Percentiles rank a stretch among this genome's conserved stretches.
These are phyloP conservation scores for Lordiphosa mommai DNA, from an alignment of 1,140 invertebrate species.

Conservation along the genomic window DNA sequence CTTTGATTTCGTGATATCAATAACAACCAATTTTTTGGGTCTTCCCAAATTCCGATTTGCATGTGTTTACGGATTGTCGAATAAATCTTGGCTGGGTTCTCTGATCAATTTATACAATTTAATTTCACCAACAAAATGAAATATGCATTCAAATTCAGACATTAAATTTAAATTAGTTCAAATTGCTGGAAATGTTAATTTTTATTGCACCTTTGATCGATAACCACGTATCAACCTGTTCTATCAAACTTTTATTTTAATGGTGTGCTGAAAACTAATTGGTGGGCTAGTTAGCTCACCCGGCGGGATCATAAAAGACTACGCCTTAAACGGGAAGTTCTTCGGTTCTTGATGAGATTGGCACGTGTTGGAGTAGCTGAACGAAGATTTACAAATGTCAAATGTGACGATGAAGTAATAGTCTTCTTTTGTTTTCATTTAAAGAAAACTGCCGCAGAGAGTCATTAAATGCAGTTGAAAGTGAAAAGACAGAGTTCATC, in stretches of 20 bases:
- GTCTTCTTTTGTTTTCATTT: no score
- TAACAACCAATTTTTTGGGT: constrained; percentile 39
- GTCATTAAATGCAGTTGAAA: no score
- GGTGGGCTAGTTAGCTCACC: constrained; percentile 21
- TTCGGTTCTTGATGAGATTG: no score
- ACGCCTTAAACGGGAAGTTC: constrained; percentile 13
- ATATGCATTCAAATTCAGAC: constrained; percentile 28
- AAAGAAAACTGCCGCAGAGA: no score
- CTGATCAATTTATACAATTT: constrained; percentile 21
- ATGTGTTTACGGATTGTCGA: constrained; percentile 49
- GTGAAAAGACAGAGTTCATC: no score
- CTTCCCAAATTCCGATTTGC: constrained; percentile 52
- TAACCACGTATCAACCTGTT: constrained; percentile 23
- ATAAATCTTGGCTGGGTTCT: constrained; percentile 55
- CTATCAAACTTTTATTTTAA: constrained; percentile 39
- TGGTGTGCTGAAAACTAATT: constrained; percentile 56
- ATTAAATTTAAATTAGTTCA: constrained; percentile 45
- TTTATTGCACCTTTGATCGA: constrained; percentile 31
- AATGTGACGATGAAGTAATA: no score
- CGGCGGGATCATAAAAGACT: constrained; percentile 2
- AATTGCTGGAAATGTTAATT: constrained; percentile 25
- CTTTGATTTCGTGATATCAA: constrained; percentile 36
- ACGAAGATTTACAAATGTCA: no score
- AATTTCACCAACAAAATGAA: constrained; percentile 27
- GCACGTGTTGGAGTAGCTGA: no score